Conservation (phyloP, 1,140 invertebrate species). For the Diachasma alloeum region DNA sequence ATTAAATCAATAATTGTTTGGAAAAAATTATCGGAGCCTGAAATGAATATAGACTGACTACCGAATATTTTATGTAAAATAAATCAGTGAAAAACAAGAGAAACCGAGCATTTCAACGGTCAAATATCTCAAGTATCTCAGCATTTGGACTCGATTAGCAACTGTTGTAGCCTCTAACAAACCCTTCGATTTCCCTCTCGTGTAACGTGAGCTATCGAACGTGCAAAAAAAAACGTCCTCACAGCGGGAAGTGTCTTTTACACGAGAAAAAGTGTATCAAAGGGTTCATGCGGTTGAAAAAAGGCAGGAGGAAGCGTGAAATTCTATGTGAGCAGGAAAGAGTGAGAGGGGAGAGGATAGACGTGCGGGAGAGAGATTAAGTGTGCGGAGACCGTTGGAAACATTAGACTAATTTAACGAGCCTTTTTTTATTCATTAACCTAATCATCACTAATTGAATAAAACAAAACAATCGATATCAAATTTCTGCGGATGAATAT, state of each 20-base stretch:
- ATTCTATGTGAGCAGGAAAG: neutral
- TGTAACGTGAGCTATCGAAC: neutral
- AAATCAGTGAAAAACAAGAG: too few relatives aligned
- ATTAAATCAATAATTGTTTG: too few relatives aligned
- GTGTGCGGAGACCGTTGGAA: neutral
- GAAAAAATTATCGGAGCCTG: too few relatives aligned
- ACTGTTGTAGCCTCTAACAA: neutral
- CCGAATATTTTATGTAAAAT: too few relatives aligned
- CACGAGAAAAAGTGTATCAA: neutral
- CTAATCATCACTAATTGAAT: neutral
- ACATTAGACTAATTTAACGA: neutral
- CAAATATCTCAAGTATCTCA: neutral
- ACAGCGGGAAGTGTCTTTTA: neutral
- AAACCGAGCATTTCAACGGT: neutral
- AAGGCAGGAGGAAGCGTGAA: neutral
- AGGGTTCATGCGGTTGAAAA: neutral
- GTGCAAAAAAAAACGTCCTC: neutral
- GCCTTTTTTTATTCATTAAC: neutral
- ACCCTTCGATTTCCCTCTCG: neutral
- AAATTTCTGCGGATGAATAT: too few relatives aligned
- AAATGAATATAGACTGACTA: too few relatives aligned
- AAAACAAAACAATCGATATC: too few relatives aligned
- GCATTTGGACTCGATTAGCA: neutral
- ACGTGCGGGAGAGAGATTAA: neutral
- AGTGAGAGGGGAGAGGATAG: neutral